These are phyloP conservation scores for Drosophila robusta DNA, from an alignment of 2,888 invertebrate species.

Conservation along the genomic window DNA sequence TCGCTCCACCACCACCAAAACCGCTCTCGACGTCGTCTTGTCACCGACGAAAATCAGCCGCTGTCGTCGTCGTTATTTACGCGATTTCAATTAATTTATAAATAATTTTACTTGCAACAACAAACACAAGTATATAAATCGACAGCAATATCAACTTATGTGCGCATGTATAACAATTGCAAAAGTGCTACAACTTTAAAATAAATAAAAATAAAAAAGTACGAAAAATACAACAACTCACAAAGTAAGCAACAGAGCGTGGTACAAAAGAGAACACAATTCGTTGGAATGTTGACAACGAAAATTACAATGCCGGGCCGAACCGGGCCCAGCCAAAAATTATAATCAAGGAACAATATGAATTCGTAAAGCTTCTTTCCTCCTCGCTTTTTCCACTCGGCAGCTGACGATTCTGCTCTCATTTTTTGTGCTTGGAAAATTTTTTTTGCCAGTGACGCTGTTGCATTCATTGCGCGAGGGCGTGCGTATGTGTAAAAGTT, in stretches of 20 bases:
- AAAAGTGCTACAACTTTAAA: conserved; percentile 43
- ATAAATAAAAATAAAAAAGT: conserved; percentile 15
- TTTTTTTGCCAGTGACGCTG: conserved; percentile 30
- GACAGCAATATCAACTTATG: conserved; percentile 39
- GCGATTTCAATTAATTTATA: conserved; percentile 71
- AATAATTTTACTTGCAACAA: conserved; percentile 54
- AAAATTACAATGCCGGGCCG: conserved; percentile 44
- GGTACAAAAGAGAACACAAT: conserved; percentile 55
- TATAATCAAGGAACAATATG: conserved; percentile 1
- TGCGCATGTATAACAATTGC: conserved; percentile 39
- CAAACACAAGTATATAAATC: conserved; percentile 38
- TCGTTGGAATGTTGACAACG: conserved; percentile 65
- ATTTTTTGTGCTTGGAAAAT: background rate
- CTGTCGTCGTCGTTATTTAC: conserved; percentile 52
- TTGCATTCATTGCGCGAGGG: conserved; percentile 59
- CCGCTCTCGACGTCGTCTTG: conserved; percentile 46
- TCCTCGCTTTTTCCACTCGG: background rate
- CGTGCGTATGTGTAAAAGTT: conserved; percentile 45
- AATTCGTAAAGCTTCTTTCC: conserved; percentile 12
- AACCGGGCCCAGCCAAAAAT: conserved; percentile 42
- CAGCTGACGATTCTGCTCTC: conserved; percentile 32
- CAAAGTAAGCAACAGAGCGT: conserved; percentile 42
- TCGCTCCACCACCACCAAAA: conserved; percentile 64
- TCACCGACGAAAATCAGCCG: conserved; percentile 46
- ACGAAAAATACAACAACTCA: conserved; percentile 14